A percentile compares a stretch with the other conserved stretches of the same genome.
Evolutionary conservation across 2,113 vertebrate genomes (phyloP).

Genomic region (Vulpes vulpes): DNA sequence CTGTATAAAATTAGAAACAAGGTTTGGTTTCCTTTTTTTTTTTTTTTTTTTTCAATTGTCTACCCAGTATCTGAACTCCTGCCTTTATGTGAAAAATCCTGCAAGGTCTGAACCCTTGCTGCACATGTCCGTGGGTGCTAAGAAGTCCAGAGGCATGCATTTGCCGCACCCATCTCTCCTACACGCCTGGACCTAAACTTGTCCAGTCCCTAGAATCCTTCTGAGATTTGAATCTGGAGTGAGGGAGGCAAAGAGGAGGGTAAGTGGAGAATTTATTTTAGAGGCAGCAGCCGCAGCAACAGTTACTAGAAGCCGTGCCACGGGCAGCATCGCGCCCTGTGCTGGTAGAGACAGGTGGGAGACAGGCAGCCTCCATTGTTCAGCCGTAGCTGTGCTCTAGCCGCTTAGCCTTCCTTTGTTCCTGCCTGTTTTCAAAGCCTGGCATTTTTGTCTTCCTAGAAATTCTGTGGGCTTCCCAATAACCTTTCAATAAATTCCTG

Average conservation of each 20-base stretch:
- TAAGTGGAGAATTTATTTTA: not conserved
- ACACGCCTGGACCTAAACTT: not conserved
- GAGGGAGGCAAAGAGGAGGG: not conserved
- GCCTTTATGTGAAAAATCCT: not conserved
- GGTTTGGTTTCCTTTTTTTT: not conserved
- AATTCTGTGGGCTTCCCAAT: conserved; percentile 20
- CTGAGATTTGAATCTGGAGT: not conserved
- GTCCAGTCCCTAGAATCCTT: not conserved
- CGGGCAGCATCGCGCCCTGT: fast-evolving
- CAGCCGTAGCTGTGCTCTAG: not conserved
- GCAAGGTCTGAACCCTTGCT: not conserved
- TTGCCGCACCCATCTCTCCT: not conserved
- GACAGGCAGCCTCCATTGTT: not conserved
- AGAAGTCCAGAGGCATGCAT: not conserved
- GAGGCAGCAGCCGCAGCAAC: not conserved
- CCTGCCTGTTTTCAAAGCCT: conserved; percentile 29
- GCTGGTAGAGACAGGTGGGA: not conserved
- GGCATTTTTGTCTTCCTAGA: conserved; percentile 26
- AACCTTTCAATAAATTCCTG: conserved; percentile 46
- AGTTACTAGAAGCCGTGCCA: not conserved
- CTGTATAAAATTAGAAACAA: not conserved
- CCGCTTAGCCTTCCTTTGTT: conserved; percentile 18
- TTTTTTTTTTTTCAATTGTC: not conserved
- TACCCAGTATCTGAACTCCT: not conserved
- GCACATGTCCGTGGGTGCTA: fast-evolving